phyloP scores from a whole-genome alignment of 1,140 invertebrate species.

The Parapsyche elsis region DNA sequence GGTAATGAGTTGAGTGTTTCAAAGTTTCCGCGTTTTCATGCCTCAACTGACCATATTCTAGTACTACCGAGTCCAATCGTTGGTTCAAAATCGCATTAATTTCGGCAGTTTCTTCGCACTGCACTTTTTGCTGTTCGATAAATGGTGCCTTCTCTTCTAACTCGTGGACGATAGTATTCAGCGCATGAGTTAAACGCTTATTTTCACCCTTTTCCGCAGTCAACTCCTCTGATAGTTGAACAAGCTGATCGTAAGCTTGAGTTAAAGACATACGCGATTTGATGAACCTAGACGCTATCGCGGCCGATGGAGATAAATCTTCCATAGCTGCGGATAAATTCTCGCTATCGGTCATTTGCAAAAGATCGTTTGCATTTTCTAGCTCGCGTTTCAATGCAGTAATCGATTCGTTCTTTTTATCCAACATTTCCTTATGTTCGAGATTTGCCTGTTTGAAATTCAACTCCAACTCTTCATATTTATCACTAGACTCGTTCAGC shows the following conservation, averaged over 20 bases:
- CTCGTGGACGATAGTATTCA: conserved; percentile 84
- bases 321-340: conserved; percentile 80
- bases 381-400: conserved; percentile 80
- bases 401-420: conserved; percentile 79
- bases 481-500: conserved; percentile 79
- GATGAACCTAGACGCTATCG: conserved; percentile 80
- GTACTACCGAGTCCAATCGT: conserved; percentile 79
- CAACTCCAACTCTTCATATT: conserved; percentile 83
- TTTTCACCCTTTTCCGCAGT: conserved; percentile 82
- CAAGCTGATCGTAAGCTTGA: conserved; percentile 89
- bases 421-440: conserved; percentile 72
- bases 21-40: conserved; percentile 77
- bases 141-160: conserved; percentile 88
- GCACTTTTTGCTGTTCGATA: conserved; percentile 80
- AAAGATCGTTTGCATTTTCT: conserved; percentile 82
- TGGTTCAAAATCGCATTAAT: conserved; percentile 77
- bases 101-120: conserved; percentile 80
- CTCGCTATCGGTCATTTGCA: conserved; percentile 79
- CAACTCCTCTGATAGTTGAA: conserved; percentile 81
- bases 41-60: conserved; percentile 77
- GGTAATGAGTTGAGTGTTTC: conserved; percentile 74
- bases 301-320: conserved; percentile 86
- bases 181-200: conserved; percentile 78
- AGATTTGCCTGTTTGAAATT: conserved; percentile 72
- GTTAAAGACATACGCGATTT: conserved; percentile 90